Conservation (phyloP, 2,113 vertebrate genomes). For the Genyomyrus donnyi region DNA sequence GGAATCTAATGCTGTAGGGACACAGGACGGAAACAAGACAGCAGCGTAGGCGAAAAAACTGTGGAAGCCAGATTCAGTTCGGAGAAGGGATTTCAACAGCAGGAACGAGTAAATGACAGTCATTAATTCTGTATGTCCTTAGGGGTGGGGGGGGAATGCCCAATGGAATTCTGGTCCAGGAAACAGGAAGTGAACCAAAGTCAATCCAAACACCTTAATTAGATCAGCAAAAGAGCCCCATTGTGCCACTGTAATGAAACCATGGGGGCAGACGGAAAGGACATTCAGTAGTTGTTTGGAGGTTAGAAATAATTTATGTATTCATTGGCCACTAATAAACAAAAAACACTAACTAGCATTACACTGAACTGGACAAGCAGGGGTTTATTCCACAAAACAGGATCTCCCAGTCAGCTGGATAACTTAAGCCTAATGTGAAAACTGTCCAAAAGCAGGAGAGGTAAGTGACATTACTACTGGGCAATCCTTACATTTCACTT, state of each 20-base stretch:
- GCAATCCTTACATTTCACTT: neutral
- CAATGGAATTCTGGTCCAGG: constrained; percentile 20
- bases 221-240: constrained; percentile 31
- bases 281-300: neutral
- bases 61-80: constrained; percentile 10
- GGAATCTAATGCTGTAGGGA: constrained; percentile 12
- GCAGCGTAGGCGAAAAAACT: neutral
- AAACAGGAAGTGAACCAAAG: constrained; percentile 38
- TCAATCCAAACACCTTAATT: constrained; percentile 32
- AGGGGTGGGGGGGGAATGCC: constrained; percentile 14
- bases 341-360: neutral
- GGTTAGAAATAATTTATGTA: neutral
- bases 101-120: constrained; percentile 23
- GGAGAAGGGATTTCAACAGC: constrained; percentile 18
- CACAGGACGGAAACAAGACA: constrained; percentile 6
- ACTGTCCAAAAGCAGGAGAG: neutral
- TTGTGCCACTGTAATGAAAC: constrained; percentile 35
- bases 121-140: constrained; percentile 18
- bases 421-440: neutral
- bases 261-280: constrained; percentile 31
- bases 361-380: neutral
- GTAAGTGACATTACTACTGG: neutral
- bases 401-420: neutral
- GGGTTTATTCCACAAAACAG: neutral
- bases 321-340: neutral